A percentile compares a stretch with the other conserved stretches of the same genome.
These are phyloP conservation scores for Andrena haemorrhoa DNA, from an alignment of 2,888 invertebrate species.

Conservation along the genomic window DNA sequence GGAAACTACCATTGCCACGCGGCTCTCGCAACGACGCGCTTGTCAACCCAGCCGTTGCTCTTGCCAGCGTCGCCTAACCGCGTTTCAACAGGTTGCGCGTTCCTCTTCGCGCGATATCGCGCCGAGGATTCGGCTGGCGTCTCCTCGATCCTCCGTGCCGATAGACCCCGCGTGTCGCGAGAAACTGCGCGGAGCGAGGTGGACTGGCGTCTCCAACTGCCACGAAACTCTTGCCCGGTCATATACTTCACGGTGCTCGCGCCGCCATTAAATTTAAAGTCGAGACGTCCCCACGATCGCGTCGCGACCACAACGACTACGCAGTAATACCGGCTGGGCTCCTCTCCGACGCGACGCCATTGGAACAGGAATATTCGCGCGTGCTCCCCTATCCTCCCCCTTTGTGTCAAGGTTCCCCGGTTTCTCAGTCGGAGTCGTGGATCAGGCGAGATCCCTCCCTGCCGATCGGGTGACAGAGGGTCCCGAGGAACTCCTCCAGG, in stretches of 20 bases:
- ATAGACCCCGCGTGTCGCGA: neutral
- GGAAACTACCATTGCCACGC: constrained; percentile 71
- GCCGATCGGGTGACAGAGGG: constrained; percentile 81
- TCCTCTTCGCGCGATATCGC: constrained; percentile 73
- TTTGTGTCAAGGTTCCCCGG: constrained; percentile 63
- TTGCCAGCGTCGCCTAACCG: constrained; percentile 61
- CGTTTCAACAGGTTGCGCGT: constrained; percentile 83
- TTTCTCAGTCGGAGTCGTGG: constrained; percentile 67
- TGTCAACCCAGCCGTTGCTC: constrained; percentile 68
- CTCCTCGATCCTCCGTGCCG: neutral
- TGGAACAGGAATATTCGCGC: constrained; percentile 56
- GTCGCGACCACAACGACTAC: constrained; percentile 18
- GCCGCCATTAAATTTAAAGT: neutral
- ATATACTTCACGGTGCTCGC: neutral
- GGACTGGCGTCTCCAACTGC: neutral
- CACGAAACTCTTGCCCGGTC: too few relatives aligned
- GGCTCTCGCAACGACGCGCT: constrained; percentile 61
- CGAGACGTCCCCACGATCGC: neutral
- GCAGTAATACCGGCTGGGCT: constrained; percentile 1
- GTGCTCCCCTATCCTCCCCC: constrained; percentile 42
- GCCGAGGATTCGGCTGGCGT: neutral
- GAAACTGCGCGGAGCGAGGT: neutral
- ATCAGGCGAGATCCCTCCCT: constrained; percentile 75
- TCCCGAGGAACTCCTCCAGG: constrained; percentile 72
- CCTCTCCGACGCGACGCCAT: constrained; percentile 55